phyloP scores from a whole-genome alignment of 2,797 vertebrate genomes.

The Thalassophryne amazonica region DNA sequence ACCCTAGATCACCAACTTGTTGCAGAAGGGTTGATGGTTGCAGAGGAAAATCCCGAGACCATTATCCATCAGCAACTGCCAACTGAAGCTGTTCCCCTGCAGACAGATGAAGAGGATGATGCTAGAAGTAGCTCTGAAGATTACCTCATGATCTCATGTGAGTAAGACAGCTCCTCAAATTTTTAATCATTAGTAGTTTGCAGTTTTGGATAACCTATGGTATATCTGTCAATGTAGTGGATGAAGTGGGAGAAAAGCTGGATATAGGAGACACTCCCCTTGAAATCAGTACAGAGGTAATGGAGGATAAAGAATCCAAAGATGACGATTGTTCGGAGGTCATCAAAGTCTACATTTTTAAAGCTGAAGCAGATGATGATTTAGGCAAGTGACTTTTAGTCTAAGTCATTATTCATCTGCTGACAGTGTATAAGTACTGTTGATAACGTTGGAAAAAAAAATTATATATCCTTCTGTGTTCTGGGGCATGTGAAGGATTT shows the following conservation, averaged over 20 bases:
- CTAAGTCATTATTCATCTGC: too few species aligned
- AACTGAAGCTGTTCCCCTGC: conserved; percentile 86
- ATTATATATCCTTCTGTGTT: too few species aligned
- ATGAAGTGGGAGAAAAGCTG: conserved; percentile 96
- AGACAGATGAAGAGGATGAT: conserved; percentile 92
- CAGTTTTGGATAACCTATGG: background rate
- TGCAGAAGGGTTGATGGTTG: conserved; percentile 92
- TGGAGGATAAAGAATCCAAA: conserved; percentile 90
- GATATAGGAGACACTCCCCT: conserved; percentile 93
- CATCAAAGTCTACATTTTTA: conserved; percentile 99
- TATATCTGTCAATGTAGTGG: conserved; percentile 79
- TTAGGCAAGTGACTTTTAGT: conserved; percentile 78
- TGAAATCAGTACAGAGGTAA: conserved; percentile 92
- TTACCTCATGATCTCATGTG: conserved; percentile 99
- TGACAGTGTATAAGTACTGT: too few species aligned
- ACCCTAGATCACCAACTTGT: conserved; percentile 92
- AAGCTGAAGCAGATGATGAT: conserved; percentile 98
- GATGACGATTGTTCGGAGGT: conserved; percentile 95
- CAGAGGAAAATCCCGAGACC: conserved; percentile 85
- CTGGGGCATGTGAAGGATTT: too few species aligned
- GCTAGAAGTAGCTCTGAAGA: conserved; percentile 94
- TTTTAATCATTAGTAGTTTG: background rate
- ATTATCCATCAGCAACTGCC: conserved; percentile 88
- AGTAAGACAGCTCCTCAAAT: conserved; percentile 57
- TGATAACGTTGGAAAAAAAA: too few species aligned